Evolutionary conservation across 2,113 vertebrate species (phyloP).

Genomic region (Melanocharis versteri): DNA sequence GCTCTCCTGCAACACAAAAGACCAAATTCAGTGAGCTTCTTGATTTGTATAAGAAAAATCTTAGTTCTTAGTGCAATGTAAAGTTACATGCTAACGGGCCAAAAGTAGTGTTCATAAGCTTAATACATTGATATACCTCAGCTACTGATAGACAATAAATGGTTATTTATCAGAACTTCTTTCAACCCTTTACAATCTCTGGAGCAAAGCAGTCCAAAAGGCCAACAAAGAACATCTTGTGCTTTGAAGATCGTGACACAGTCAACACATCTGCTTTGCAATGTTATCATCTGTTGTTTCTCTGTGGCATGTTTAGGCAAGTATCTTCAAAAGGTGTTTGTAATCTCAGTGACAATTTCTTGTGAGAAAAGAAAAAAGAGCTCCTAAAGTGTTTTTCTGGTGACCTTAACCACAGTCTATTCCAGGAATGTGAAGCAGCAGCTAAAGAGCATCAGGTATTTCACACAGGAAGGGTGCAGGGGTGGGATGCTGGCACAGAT

Average conservation of each 20-base stretch:
- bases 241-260: background rate
- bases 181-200: background rate
- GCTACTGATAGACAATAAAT: background rate
- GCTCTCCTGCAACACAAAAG: background rate
- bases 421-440: background rate
- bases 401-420: background rate
- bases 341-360: background rate
- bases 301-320: background rate
- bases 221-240: background rate
- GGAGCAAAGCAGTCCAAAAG: slow-evolving; percentile 1
- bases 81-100: background rate
- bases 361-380: background rate
- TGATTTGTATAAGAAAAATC: background rate
- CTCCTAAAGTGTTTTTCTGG: background rate
- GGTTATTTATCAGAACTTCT: background rate
- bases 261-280: background rate
- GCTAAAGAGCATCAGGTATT: background rate
- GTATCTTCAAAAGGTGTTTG: background rate
- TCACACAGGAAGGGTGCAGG: background rate
- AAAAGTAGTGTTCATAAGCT: background rate
- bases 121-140: background rate
- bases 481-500: background rate
- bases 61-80: background rate
- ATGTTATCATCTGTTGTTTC: background rate
- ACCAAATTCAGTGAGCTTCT: background rate